Evolutionary conservation across 1,140 invertebrate genomes (phyloP), one percentile per base, ranked within the genome.

Genomic region (Dendroctonus valens): DNA sequence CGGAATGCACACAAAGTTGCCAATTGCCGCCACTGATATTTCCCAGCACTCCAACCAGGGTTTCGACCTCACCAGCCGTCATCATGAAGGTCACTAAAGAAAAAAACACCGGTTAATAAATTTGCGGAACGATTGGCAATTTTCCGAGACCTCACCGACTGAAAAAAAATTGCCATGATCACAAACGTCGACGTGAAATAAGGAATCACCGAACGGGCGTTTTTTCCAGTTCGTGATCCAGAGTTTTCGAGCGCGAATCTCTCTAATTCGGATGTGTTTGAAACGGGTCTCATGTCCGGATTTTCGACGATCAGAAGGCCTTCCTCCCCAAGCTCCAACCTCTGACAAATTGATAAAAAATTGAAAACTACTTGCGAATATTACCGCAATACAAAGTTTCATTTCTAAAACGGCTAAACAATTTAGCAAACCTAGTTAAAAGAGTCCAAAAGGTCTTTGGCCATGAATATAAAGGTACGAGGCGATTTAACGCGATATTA

Each of bases 21-120:
- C 85, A n/a, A 97, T 89, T 0, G 88, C 87, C 0, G 95, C n/a
- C 93, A 1, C 92, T 94, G 5, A 97, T 74, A 70, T 97, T 96
- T 3, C 95, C 96, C 52, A 95, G 84, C n/a, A 97, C 81, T 0
- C 94, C 95, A 98, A 80, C 86, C 91, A 91, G 0, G 94, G 93
- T 77, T 97, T 95, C 37, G 92, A 94, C 46, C 92, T 85, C 41
- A 93, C 85, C 91, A 91, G 74, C 92, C 3, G 83, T 78, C 89
- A 92, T 92, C 87, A 91, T 90, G 73, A 87, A 89, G 0, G 88
- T 86, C 3, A 86, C 75, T 77, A 42, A 12, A 67, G 15, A 62
- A n/a, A n/a, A n/a, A n/a, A 53, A 42, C 7, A 59, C 12, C 7
- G 39, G 3, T 11, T 5, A 39, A 52, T 14, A 11, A 54, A 40